phyloP scores from a whole-genome alignment of 1,140 invertebrate species.

The Drosophila ercepeae region DNA sequence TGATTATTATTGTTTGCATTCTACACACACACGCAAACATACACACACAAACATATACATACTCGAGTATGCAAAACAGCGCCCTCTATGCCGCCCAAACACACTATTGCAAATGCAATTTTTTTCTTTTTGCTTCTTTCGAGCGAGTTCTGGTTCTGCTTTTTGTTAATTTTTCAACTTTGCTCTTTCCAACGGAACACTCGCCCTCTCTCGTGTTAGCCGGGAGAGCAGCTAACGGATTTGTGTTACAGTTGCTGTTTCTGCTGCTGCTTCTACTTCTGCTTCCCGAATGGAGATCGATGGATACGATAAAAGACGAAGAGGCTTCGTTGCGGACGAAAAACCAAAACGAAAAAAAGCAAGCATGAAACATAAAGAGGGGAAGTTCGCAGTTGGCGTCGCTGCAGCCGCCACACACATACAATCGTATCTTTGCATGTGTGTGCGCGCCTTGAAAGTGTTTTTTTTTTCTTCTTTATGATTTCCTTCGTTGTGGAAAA shows the following conservation, averaged over 20 bases:
- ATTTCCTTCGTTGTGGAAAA: conserved; percentile 74
- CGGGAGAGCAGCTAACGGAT: conserved; percentile 63
- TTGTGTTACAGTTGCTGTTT: conserved; percentile 67
- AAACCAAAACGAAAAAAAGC: conserved; percentile 20
- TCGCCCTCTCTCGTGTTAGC: neutral
- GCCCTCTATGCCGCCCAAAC: conserved; percentile 47
- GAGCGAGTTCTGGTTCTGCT: conserved; percentile 17
- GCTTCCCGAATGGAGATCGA: conserved; percentile 66
- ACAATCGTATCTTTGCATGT: conserved; percentile 20
- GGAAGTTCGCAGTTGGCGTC: conserved; percentile 68
- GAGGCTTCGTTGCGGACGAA: conserved; percentile 66
- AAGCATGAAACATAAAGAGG: conserved; percentile 74
- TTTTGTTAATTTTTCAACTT: conserved; percentile 63
- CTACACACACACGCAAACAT: conserved; percentile 9
- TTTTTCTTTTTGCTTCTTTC: too few relatives aligned
- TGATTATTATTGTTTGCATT: conserved; percentile 60
- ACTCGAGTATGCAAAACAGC: conserved; percentile 25
- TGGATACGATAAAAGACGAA: conserved; percentile 79
- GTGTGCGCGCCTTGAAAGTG: conserved; percentile 39
- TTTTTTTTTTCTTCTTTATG: conserved; percentile 66
- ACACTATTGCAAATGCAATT: conserved; percentile 60
- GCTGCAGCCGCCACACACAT: conserved; percentile 32
- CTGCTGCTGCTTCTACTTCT: conserved; percentile 6
- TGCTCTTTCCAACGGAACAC: conserved; percentile 55
- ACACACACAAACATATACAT: conserved; percentile 12